Evolutionary conservation across 64 coral and sea anemone genomes (phyloP), one percentile per base, ranked within the genome.

Genomic region (Anthopleura sola): DNA sequence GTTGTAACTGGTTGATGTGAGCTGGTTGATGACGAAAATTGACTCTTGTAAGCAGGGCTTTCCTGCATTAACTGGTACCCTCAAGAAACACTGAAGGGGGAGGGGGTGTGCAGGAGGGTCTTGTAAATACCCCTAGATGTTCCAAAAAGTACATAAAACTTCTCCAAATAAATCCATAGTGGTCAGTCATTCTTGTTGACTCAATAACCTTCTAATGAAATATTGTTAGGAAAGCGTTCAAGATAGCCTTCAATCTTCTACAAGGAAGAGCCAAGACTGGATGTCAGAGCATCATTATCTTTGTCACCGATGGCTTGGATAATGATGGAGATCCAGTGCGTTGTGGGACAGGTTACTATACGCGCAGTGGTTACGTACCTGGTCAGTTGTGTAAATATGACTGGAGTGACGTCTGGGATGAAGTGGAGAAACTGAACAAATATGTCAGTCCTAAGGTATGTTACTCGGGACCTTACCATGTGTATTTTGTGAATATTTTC

Each of bases 231-330:
- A 90, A 92, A 75, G 90, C 97, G 49, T 99, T 99, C 75, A 91
- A 94, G 71, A 86, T 89, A 44, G 84, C 97, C 5, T 99, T 99
- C 68, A 86, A 94, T 20, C 75, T 99, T 0, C 90, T 99, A 11
- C 85, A 94, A 80, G 93, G 86, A 19, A 75, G n/a, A 51, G 90
- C 88, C 75, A 91, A 92, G 55, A 99, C 97, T 38, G 90, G 90
- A 0, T 99, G 97, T 55, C 97, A 99, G 82, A 95, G 92, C n/a
- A 95, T 99, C 60, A 94, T 99, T 23, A 88, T 99, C 2, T 99
- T 99, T 90, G 90, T 92, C 21, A 99, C 97, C 17, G 97, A 99
- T 46, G 97, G 97, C 12, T 78, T 84, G 24, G 93, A 99, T 58
- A 92, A 83, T 68, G 97, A 99, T 92, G 97, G 97, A 15, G 87